phyloP scores from a whole-genome alignment of 53 echinoderm and acorn worm species.

The Echinometra lucunter region DNA sequence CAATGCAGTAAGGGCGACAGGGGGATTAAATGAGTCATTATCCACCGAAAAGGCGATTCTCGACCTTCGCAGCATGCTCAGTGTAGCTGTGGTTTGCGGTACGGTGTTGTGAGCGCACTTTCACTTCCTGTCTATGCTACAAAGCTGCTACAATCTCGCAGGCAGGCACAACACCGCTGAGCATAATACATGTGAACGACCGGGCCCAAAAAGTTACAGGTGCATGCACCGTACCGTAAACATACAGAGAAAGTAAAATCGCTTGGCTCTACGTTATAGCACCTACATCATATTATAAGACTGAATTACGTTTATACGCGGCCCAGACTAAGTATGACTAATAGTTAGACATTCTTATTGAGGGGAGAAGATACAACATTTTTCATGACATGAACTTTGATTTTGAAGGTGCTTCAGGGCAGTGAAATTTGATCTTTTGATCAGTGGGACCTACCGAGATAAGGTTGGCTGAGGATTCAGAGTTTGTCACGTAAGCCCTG shows the following conservation, averaged over 20 bases:
- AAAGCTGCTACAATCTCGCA: background rate
- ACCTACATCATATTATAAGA: background rate
- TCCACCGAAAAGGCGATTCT: background rate
- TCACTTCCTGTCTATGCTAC: too few species aligned
- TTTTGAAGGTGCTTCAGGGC: background rate
- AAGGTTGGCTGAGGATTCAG: background rate
- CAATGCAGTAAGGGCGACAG: background rate
- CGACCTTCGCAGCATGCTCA: too few species aligned
- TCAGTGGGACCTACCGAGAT: background rate
- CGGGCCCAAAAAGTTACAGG: too few species aligned
- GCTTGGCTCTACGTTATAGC: too few species aligned
- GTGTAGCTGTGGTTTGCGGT: background rate
- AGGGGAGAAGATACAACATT: background rate
- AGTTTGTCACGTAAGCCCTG: background rate
- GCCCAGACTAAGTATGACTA: background rate
- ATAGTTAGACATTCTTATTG: background rate
- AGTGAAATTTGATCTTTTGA: background rate
- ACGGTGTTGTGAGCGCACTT: background rate
- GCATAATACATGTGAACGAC: background rate
- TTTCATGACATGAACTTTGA: slow-evolving; percentile 11
- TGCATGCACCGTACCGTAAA: too few species aligned
- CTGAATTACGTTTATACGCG: background rate
- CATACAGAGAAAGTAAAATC: too few species aligned
- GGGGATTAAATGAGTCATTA: background rate
- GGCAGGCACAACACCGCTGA: background rate